These are phyloP conservation scores for Acleris emargana DNA, from an alignment of 2,888 invertebrate genomes.

Conservation along the genomic window DNA sequence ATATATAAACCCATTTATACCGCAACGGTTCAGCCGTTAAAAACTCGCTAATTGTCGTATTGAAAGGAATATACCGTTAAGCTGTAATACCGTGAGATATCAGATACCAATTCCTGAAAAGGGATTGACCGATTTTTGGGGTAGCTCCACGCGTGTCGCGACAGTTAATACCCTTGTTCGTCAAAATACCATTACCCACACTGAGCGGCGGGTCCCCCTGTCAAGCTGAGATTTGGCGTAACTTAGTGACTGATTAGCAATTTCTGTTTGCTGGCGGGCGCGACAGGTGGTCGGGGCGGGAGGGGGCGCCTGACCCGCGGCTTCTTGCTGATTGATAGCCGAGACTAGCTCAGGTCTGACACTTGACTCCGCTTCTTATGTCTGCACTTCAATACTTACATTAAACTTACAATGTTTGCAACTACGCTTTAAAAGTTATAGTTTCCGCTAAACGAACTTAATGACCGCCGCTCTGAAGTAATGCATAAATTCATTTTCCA, in stretches of 20 bases:
- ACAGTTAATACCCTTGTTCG: constrained; percentile 67
- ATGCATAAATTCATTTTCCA: constrained; percentile 32
- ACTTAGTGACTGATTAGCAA: constrained; percentile 83
- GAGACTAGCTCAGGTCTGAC: constrained; percentile 55
- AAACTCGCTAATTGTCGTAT: background rate
- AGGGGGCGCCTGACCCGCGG: constrained; percentile 64
- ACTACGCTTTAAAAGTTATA: constrained; percentile 31
- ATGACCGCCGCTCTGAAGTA: constrained; percentile 23
- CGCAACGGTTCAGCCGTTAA: background rate
- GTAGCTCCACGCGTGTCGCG: constrained; percentile 45
- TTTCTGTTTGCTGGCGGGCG: constrained; percentile 69
- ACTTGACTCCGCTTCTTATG: constrained; percentile 54
- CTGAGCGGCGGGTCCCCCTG: constrained; percentile 61
- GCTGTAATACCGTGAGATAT: constrained; percentile 6
- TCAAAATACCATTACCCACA: constrained; percentile 72
- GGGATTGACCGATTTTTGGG: constrained; percentile 43
- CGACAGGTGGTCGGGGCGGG: constrained; percentile 77
- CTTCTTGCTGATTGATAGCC: constrained; percentile 71
- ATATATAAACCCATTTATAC: no score
- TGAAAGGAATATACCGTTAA: background rate
- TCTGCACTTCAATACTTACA: constrained; percentile 48
- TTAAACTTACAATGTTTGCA: constrained; percentile 35
- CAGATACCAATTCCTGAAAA: constrained; percentile 2
- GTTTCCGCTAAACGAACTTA: constrained; percentile 33
- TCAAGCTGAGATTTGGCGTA: constrained; percentile 77